Conservation (phyloP, 2,888 invertebrate species). For the Pristionchus exspectatus region DNA sequence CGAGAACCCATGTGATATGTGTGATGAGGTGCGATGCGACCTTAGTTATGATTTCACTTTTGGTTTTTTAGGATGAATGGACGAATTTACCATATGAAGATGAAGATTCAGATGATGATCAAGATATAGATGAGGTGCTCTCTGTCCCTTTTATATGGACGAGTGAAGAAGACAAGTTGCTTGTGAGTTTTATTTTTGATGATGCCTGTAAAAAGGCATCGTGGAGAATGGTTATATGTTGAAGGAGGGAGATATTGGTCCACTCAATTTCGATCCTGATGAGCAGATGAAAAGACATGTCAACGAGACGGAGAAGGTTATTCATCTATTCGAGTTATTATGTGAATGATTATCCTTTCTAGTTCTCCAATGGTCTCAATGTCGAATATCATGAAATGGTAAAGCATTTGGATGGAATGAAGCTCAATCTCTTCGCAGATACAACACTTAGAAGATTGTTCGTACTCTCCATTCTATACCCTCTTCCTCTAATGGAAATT, state of each 20-base stretch:
- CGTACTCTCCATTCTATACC: neutral
- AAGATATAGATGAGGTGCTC: neutral
- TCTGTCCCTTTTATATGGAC: neutral
- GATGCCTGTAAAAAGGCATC: no score
- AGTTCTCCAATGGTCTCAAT: constrained; percentile 18
- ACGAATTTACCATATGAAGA: neutral
- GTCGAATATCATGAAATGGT: neutral
- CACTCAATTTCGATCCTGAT: neutral
- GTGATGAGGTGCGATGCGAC: neutral
- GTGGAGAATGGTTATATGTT: neutral
- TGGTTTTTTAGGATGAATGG: no score
- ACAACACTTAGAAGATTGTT: neutral
- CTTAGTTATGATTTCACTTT: no score
- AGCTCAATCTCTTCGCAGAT: constrained; percentile 8
- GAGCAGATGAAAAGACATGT: neutral
- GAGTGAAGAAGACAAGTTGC: neutral
- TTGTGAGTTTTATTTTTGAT: neutral
- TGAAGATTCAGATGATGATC: neutral
- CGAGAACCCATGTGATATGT: neutral
- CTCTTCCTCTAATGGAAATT: neutral
- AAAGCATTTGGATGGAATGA: neutral
- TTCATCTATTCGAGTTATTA: neutral
- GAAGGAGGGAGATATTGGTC: neutral
- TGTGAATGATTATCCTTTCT: neutral
- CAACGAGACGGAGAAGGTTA: neutral